phyloP scores from a whole-genome alignment of 2,113 vertebrate genomes.

The Poecilia latipinna region DNA sequence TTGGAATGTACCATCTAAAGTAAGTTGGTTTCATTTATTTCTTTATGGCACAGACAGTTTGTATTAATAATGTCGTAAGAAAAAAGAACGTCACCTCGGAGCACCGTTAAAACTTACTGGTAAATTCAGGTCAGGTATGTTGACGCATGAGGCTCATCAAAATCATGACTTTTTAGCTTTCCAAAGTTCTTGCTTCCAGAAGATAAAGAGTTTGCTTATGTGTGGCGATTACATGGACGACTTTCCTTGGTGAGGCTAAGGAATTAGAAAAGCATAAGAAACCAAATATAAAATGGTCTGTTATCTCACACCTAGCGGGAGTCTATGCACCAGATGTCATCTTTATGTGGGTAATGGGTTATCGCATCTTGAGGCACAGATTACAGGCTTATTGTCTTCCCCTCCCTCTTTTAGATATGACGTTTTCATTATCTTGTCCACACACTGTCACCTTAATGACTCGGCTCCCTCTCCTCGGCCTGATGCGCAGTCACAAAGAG shows the following conservation, averaged over 20 bases:
- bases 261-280: constrained; percentile 65
- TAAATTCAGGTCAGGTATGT: constrained; percentile 35
- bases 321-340: constrained; percentile 71
- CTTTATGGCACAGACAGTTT: too few relatives aligned
- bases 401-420: constrained; percentile 57
- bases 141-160: background rate
- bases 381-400: constrained; percentile 63
- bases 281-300: constrained; percentile 66
- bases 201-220: constrained; percentile 66
- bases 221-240: constrained; percentile 43
- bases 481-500: constrained; percentile 55
- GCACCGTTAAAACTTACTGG: background rate
- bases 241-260: constrained; percentile 36
- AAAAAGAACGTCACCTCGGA: constrained; percentile 1
- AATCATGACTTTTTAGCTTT: constrained; percentile 57
- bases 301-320: constrained; percentile 55
- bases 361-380: constrained; percentile 67
- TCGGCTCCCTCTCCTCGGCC: constrained; percentile 47
- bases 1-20: too few relatives aligned
- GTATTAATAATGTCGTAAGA: too few relatives aligned
- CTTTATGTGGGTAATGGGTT: constrained; percentile 70
- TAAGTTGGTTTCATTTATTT: too few relatives aligned
- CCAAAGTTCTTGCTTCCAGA: constrained; percentile 48
- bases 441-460: constrained; percentile 65
- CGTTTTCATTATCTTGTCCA: constrained; percentile 68